phyloP scores from a whole-genome alignment of 2,113 vertebrate genomes.

The Paradisaea rubra region DNA sequence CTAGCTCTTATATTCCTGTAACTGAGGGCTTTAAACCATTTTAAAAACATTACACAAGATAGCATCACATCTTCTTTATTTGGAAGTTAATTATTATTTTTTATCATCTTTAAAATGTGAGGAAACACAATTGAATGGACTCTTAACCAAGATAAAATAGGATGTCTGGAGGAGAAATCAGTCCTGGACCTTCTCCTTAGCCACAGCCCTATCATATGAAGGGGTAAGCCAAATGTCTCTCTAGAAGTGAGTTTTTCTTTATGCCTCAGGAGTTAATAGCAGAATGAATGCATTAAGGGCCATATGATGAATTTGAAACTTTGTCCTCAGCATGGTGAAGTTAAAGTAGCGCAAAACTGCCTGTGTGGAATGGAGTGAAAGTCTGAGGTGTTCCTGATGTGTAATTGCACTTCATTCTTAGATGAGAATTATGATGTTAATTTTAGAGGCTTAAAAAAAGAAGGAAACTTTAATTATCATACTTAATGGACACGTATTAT shows the following conservation, averaged over 20 bases:
- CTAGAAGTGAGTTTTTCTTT: background rate
- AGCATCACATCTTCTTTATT: constrained; percentile 37
- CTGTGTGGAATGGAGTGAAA: background rate
- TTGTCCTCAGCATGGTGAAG: background rate
- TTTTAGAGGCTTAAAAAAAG: constrained; percentile 40
- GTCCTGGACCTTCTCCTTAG: background rate
- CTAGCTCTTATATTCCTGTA: constrained; percentile 29
- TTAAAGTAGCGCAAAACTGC: background rate
- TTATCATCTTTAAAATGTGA: constrained; percentile 40
- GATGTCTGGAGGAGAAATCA: constrained; percentile 11
- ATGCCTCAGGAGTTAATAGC: background rate
- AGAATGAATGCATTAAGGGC: background rate
- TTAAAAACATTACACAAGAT: constrained; percentile 33
- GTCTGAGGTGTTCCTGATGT: constrained; percentile 2
- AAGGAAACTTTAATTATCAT: constrained; percentile 26
- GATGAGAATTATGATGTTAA: constrained; percentile 42
- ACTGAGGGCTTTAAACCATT: background rate
- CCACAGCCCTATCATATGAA: background rate
- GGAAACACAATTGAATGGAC: constrained; percentile 32
- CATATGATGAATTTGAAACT: background rate
- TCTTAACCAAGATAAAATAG: constrained; percentile 17
- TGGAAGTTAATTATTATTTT: constrained; percentile 47
- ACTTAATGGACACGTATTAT: constrained; percentile 15
- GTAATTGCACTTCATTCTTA: constrained; percentile 20
- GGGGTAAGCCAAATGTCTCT: background rate